A percentile compares a stretch with the other conserved stretches of the same genome.
Evolutionary conservation across 37 sponge, comb jelly and placozoan species (phyloP).

Genomic region (Eunapius fragilis): DNA sequence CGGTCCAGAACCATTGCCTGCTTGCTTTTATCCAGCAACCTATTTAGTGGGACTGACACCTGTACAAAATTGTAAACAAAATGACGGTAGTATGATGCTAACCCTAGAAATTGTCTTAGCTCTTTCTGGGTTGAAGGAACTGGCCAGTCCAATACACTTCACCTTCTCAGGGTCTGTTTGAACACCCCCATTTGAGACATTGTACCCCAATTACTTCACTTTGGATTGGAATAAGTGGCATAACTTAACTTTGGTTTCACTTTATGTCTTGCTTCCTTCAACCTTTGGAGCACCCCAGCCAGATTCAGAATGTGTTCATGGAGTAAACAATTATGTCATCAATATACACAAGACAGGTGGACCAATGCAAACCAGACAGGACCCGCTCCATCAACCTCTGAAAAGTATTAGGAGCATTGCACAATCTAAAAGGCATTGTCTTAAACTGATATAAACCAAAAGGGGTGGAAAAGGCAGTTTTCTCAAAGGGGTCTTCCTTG

Average conservation of each 20-base stretch:
- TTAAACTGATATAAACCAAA: background rate
- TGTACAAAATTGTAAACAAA: conserved; percentile 1
- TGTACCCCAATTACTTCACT: conserved; percentile 26
- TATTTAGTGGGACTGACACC: too few species aligned
- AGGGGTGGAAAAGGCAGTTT: background rate
- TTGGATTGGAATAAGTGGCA: background rate
- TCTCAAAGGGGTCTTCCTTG: background rate
- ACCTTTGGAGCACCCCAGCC: background rate
- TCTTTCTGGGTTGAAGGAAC: background rate
- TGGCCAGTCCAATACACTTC: conserved; percentile 5
- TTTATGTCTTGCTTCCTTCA: conserved; percentile 5
- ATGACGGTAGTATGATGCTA: conserved; percentile 30
- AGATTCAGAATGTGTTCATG: background rate
- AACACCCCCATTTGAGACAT: conserved; percentile 17
- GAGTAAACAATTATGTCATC: conserved; percentile 2
- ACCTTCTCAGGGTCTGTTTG: conserved; percentile 30
- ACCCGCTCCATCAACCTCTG: conserved; percentile 19
- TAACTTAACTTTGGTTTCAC: conserved; percentile 24
- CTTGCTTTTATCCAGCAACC: conserved; percentile 19
- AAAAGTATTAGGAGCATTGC: conserved; percentile 6
- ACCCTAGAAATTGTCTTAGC: conserved; percentile 36
- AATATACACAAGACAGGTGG: conserved; percentile 31
- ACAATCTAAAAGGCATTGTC: conserved; percentile 8
- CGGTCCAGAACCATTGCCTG: conserved; percentile 16
- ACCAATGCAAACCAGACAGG: conserved; percentile 24